Evolutionary conservation across 2,888 invertebrate genomes (phyloP), one percentile per base, ranked within the genome.

Genomic region (Chymomyza caudatula): DNA sequence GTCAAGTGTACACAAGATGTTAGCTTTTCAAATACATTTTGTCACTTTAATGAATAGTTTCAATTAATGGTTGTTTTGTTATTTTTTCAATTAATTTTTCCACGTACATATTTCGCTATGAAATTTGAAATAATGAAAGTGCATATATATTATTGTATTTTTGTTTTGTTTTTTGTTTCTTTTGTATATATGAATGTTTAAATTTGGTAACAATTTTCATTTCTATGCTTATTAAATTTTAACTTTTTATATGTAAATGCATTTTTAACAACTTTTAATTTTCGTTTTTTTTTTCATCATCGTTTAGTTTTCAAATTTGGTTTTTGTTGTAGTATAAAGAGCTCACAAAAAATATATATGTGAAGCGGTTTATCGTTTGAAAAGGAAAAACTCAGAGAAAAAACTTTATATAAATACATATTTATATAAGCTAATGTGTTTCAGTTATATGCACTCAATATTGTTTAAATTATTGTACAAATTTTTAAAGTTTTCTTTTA

Each of bases 41-140:
- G 61, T 70, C 78, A 80, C 65, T 80, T 80, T 80, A 78, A 84
- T 84, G 71, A 78, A 78, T 80, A 81, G 76, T 73, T 77, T 70
- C 78, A 80, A 80, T 78, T 66, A 73, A 84, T 76, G 64, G 65
- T 60, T 69, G 63, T 44, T 64, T 68, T 64, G 53, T 51, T 47
- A 55, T 70, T 56, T 55, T 54, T 20, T 61, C 20, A 19, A 15
- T 22, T 55, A 58, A 19, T 43, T 64, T 72, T 55, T 54, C 63
- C 63, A 63, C 62, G 19, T 65, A 63, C 55, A 69, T 61, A 69
- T 60, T 42, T 54, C 55, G 63, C 65, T 77, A 76, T 69, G 67
- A 70, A 59, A 54, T 66, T 69, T 71, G 73, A 73, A 77, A 71
- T 75, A 73, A 77, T 77, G 77, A 77, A 75, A 75, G 76, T 77